Percentiles rank a stretch among this genome's conserved stretches.
phyloP scores from a whole-genome alignment of 2,797 vertebrate genomes.

The Crocidura indochinensis region DNA sequence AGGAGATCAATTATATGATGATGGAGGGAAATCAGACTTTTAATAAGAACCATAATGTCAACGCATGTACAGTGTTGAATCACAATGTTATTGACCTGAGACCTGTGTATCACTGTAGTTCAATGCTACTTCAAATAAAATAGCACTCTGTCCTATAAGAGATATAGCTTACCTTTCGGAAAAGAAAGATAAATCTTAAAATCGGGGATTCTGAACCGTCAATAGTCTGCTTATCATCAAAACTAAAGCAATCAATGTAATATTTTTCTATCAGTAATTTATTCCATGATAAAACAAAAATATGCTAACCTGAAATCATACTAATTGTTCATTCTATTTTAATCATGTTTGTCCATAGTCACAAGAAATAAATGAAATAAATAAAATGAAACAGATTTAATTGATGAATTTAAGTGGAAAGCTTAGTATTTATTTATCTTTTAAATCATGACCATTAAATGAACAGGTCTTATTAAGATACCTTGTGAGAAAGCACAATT shows the following conservation, averaged over 20 bases:
- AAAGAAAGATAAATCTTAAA: constrained; percentile 14
- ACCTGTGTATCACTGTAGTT: too few species aligned
- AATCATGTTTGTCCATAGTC: constrained; percentile 28
- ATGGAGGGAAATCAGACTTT: background rate
- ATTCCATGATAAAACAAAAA: constrained; percentile 16
- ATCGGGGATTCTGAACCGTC: background rate
- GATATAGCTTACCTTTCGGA: background rate
- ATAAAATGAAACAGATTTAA: too few species aligned
- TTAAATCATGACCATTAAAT: background rate
- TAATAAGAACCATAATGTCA: background rate
- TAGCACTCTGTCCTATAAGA: background rate
- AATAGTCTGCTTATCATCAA: constrained; percentile 41
- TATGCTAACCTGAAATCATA: background rate
- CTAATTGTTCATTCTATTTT: constrained; percentile 32
- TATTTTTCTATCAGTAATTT: background rate
- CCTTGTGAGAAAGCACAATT: constrained; percentile 38
- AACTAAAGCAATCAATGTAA: background rate
- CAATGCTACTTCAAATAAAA: background rate
- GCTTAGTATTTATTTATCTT: background rate
- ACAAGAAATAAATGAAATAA: constrained; percentile 20
- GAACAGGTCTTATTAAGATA: background rate
- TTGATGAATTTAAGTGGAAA: too few species aligned
- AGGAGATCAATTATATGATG: background rate
- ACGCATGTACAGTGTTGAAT: background rate
- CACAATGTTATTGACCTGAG: too few species aligned